These are phyloP conservation scores for Lycaena phlaeas DNA, from an alignment of 2,888 invertebrate species.

Conservation along the genomic window DNA sequence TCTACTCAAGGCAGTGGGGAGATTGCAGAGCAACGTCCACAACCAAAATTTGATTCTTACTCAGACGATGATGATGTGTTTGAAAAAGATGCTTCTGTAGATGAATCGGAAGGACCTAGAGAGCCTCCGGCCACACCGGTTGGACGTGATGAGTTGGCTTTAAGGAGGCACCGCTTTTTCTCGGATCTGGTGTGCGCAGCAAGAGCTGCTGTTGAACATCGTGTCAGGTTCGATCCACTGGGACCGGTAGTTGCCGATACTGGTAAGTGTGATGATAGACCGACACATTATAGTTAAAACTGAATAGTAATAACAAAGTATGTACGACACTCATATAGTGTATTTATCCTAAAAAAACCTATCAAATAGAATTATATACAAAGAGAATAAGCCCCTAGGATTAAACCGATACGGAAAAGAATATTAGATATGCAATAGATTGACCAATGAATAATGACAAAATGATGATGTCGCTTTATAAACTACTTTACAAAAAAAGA, in stretches of 20 bases:
- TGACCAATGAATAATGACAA: too few species aligned
- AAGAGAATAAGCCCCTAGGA: too few species aligned
- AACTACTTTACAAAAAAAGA: too few species aligned
- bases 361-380: too few species aligned
- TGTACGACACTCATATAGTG: too few species aligned
- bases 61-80: constrained; percentile 77
- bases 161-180: constrained; percentile 84
- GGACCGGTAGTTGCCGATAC: constrained; percentile 76
- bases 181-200: constrained; percentile 83
- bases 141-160: constrained; percentile 83
- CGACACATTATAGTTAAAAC: not conserved
- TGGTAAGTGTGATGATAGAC: constrained; percentile 47
- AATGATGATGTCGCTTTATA: too few species aligned
- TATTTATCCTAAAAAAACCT: too few species aligned
- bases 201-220: constrained; percentile 80
- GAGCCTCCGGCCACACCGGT: constrained; percentile 84
- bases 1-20: constrained; percentile 53
- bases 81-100: constrained; percentile 51
- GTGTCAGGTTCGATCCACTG: constrained; percentile 82
- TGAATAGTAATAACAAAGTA: not conserved
- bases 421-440: too few species aligned
- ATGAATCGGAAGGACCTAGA: constrained; percentile 65
- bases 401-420: too few species aligned
- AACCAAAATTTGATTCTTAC: constrained; percentile 30
- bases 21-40: constrained; percentile 34